These are phyloP conservation scores for Pachyuromys duprasi DNA, from an alignment of 2,797 vertebrate genomes.

Conservation along the genomic window DNA sequence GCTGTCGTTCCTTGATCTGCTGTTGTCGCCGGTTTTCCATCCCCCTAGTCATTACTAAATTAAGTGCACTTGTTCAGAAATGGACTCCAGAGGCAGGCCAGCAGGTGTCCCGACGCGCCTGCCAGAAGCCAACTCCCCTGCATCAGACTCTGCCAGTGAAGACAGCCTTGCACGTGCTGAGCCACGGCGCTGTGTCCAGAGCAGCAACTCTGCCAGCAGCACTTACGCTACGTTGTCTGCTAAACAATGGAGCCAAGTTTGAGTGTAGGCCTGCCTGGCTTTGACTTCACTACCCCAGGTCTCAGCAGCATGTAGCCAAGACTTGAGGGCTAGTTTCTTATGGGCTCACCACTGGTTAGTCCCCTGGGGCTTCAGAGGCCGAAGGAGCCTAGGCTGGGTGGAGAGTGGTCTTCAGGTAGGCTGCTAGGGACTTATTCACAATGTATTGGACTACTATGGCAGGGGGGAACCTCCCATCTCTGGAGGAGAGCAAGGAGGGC, in stretches of 20 bases:
- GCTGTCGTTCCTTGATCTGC: slow-evolving; percentile 60
- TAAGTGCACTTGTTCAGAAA: slow-evolving; percentile 36
- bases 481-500: neutral
- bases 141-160: neutral
- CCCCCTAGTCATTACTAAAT: neutral
- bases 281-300: neutral
- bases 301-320: neutral
- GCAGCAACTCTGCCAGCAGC: neutral
- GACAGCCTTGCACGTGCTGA: neutral
- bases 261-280: neutral
- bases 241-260: neutral
- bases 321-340: neutral
- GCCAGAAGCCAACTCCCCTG: neutral
- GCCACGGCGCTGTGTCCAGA: neutral
- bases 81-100: neutral
- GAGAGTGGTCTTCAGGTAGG: neutral
- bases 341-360: neutral
- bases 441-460: neutral
- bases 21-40: slow-evolving; percentile 31
- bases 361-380: neutral
- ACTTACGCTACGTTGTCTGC: neutral
- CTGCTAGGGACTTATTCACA: neutral
- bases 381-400: neutral
- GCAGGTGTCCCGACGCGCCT: neutral
- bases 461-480: neutral